Conservation (phyloP, 2,797 vertebrate species). For the Arnoldichthys spilopterus region DNA sequence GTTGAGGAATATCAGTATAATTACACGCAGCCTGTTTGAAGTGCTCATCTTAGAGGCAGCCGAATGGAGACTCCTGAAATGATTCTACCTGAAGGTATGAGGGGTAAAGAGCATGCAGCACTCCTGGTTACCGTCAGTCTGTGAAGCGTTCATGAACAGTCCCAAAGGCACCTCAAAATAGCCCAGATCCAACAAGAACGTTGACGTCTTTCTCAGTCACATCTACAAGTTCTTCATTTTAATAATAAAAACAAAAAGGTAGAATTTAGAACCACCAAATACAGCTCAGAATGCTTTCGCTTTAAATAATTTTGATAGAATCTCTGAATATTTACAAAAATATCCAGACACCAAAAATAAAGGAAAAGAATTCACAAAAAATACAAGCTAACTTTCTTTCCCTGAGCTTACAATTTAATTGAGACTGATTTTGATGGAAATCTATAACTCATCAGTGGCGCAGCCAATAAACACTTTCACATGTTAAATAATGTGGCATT, state of each 20-base stretch:
- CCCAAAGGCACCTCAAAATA: conserved; percentile 5
- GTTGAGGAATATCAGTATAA: neutral
- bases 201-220: conserved; percentile 40
- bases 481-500: conserved; percentile 32
- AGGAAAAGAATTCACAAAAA: conserved; percentile 17
- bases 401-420: conserved; percentile 57
- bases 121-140: neutral
- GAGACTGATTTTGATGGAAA: conserved; percentile 36
- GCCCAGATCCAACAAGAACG: conserved; percentile 42
- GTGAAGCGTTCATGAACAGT: conserved; percentile 1
- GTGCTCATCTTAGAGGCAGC: neutral
- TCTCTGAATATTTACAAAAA: conserved; percentile 45
- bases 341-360: conserved; percentile 37
- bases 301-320: conserved; percentile 36
- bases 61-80: neutral
- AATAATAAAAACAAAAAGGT: conserved; percentile 50
- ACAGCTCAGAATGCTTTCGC: conserved; percentile 48
- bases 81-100: neutral
- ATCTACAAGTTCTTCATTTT: conserved; percentile 47
- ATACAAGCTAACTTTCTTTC: conserved; percentile 50
- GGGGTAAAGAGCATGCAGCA: neutral
- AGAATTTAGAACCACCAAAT: conserved; percentile 48
- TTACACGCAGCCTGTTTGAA: neutral
- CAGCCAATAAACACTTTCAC: conserved; percentile 34
- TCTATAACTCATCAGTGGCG: conserved; percentile 5